Evolutionary conservation across 2,113 vertebrate genomes (phyloP), one percentile per base, ranked within the genome.

Genomic region (Symphodus melops): DNA sequence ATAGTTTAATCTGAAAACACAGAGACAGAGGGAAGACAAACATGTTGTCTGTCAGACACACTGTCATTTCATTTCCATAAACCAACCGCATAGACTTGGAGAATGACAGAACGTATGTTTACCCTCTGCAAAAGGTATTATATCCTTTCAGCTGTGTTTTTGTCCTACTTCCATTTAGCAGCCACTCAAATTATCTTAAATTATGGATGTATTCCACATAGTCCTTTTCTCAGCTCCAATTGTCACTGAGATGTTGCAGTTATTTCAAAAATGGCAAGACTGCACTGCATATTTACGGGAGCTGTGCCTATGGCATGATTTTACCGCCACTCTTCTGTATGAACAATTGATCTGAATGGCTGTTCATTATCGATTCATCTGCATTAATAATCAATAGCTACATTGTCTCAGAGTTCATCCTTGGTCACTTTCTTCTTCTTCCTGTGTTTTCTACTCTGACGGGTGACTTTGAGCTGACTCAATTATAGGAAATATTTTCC

Each of bases 401-500:
- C 28, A 58, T 53, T 39, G 8, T 64, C 70, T 62, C 25, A 65
- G 5, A 67, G 21, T 56, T 55, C 55, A 76, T 7, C 49, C 25
- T 21, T 21, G 23, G 41, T 42, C 12, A 5, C 59, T 57, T 12
- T 33, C 28, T 66, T 62, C 37, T 58, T 55, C 42, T 16, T 0
- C 19, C 51, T 44, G 28, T 49, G 11, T 71, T 41, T 17, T 48
- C 55, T 21, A 53, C 6, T 72, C 75, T 79, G 78, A 82, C 49
- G 37, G 56, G 52, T 65, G 58, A 69, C 53, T 48, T 79, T 20
- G 19, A 79, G 77, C 65, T 25, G 58, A 73, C 19, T 63, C 59
- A 82, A 55, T 78, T 85, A 77, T 21, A 60, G 72, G 62, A 75
- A 69, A 52, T 68, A 28, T 66, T 78, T 75, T 72, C 57, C 21